Conservation (phyloP, 2,888 invertebrate genomes). For the Corythucha ciliata region DNA sequence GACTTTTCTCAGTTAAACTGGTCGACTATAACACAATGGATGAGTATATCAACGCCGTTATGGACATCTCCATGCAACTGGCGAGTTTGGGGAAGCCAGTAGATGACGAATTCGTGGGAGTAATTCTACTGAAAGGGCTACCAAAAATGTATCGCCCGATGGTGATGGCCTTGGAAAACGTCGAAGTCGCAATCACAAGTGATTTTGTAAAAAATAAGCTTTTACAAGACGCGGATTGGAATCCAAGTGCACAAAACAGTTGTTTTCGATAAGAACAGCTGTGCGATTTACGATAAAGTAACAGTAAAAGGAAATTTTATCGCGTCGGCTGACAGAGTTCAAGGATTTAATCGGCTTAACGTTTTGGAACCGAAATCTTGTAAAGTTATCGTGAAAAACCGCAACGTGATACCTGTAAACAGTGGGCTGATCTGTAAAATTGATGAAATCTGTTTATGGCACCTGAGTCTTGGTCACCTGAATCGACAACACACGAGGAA, state of each 20-base stretch:
- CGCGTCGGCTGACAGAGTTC: slow-evolving; percentile 3
- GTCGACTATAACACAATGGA: not conserved
- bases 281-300: slow-evolving; percentile 2
- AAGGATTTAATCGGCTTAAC: slow-evolving; percentile 6
- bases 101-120: slow-evolving; percentile 17
- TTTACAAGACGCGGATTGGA: too few relatives aligned
- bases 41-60: slow-evolving; percentile 4
- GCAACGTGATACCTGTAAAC: too few relatives aligned
- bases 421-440: not conserved
- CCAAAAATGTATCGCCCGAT: not conserved
- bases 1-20: not conserved
- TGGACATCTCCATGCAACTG: not conserved
- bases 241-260: too few relatives aligned
- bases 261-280: slow-evolving; percentile 1
- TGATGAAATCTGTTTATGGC: not conserved
- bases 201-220: slow-evolving; percentile 11
- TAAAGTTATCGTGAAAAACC: too few relatives aligned
- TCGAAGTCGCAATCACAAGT: not conserved
- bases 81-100: slow-evolving; percentile 4
- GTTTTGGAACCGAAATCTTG: slow-evolving; percentile 7
- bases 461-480: not conserved
- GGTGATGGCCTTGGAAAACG: slow-evolving; percentile 13
- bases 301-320: slow-evolving; percentile 2
- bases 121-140: slow-evolving; percentile 6
- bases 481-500: slow-evolving; percentile 1